Evolutionary conservation across 1,140 invertebrate genomes (phyloP), one percentile per base, ranked within the genome.

Genomic region (Cydia fagiglandana): DNA sequence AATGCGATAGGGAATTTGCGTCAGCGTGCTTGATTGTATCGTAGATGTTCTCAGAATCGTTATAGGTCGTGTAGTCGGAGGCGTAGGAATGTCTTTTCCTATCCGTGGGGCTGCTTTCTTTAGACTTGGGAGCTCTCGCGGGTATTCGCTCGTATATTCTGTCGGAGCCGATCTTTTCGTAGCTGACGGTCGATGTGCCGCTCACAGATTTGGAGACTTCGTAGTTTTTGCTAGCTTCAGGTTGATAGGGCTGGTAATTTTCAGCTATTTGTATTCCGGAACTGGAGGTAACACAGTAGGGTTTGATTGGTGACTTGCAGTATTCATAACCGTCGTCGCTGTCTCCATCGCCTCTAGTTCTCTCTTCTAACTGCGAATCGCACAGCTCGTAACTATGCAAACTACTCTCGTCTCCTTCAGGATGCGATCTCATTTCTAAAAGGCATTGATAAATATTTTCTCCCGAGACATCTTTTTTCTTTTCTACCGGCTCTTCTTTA

Each of bases 1-100:
- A 94, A 80, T 95, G 94, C 2, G 94, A 94, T n/a, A 91, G 78
- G 0, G 94, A 86, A 0, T 90, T 80, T 0, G 84, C 89, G 73
- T 94, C 93, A 2, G 82, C 81, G 50, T 93, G 93, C 76, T 94
- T 95, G 47, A 95, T 95, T 7, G 94, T 94, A 75, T 94, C 94
- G 74, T 95, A 95, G 76, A 95, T 94, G 78, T 94, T 95, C 80
- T 95, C 94, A 10, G 81, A 84, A 45, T 92, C 91, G 78, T 92
- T 91, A 75, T 91, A 93, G 34, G 86, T 82, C 4, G 83, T 87
- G 76, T 93, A 93, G 73, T 93, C 91, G 0, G 87, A 88, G 9
- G 89, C 83, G 74, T 86, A 85, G 9, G 90, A 90, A 80, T 92
- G 83, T 74, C 89, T 83, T 24, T 83, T 87, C 75, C 86, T 90